These are phyloP conservation scores for Nomada flava DNA, from an alignment of 2,888 invertebrate species.

Conservation along the genomic window DNA sequence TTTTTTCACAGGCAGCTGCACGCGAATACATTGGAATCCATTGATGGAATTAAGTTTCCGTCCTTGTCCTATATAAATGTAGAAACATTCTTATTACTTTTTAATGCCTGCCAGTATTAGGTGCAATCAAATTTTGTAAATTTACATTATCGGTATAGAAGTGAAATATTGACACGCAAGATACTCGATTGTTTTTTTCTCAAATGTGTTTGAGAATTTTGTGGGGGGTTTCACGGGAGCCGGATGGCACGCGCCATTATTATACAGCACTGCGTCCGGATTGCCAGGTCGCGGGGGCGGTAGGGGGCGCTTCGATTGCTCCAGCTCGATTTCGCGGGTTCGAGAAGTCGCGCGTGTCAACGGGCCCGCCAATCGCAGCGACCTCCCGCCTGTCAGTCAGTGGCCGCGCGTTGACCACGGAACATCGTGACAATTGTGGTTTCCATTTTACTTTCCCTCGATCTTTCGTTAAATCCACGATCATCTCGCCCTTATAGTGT, in stretches of 20 bases:
- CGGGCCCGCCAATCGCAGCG: constrained; percentile 63
- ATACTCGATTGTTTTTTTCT: background rate
- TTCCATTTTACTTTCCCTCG: constrained; percentile 1
- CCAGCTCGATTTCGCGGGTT: constrained; percentile 68
- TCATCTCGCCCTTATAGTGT: background rate
- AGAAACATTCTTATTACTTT: background rate
- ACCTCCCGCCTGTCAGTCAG: constrained; percentile 62
- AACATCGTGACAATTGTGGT: constrained; percentile 26
- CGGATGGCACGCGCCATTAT: background rate
- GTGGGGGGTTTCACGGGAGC: background rate
- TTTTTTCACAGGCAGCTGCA: too few relatives aligned
- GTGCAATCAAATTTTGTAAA: background rate
- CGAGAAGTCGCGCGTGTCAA: constrained; percentile 61
- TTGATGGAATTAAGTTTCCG: background rate
- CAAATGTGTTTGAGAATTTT: background rate
- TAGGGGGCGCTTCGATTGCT: constrained; percentile 60
- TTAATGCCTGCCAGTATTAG: background rate
- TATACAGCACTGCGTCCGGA: constrained; percentile 56
- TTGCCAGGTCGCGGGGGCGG: constrained; percentile 49
- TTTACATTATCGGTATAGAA: background rate
- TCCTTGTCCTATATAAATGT: background rate
- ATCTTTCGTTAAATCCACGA: constrained; percentile 1
- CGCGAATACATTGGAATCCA: too few relatives aligned
- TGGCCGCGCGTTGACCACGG: constrained; percentile 62
- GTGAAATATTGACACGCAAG: background rate